Evolutionary conservation across 2,888 invertebrate genomes (phyloP), one percentile per base, ranked within the genome.

Genomic region (Stenodema calcarata): DNA sequence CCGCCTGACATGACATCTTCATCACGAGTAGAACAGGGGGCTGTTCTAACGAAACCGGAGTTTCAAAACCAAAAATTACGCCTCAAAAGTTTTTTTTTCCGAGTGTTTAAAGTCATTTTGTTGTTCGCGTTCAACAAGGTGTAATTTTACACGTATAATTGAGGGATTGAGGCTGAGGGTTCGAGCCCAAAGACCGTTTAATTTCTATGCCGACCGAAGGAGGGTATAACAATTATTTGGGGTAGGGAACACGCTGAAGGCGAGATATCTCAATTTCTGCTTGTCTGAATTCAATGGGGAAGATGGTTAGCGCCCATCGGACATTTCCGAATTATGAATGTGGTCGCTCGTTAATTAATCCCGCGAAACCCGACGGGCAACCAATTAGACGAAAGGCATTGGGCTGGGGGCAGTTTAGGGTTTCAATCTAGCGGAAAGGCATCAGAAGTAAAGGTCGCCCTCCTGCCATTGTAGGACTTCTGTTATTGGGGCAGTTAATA

Each of bases 201-300:
- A 82, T 82, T 82, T 69, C 69, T 82, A 82, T 69, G 54, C 69
- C 62, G 69, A 41, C 82, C 82, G 69, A 30, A 27, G 69, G 62
- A 69, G 35, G 82, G 69, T 69, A 81, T 69, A 69, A 69, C 82
- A 41, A 69, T 69, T 69, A 82, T 69, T 80, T 54, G 11, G 69
- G 35, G 70, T 18, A 42, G 69, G 82, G 28, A 69, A 62, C 62
- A 81, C 54, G 82, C 42, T 35, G 23, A n/a, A 41, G 82, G 69
- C 41, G 42, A 69, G 62, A 27, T 82, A 82, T 82, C 82, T 82
- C 82, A 82, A 62, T 82, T 82, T 82, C 82, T 82, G 82, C 82
- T 69, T 35, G 82, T 82, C 70, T 69, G 82, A 62, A 82, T 82
- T 82, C 69, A 82, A 69, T 69, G 62, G 82, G 69, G 23, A 62